Conservation (phyloP, 2,888 invertebrate species). For the Trichogramma dendrolimi region DNA sequence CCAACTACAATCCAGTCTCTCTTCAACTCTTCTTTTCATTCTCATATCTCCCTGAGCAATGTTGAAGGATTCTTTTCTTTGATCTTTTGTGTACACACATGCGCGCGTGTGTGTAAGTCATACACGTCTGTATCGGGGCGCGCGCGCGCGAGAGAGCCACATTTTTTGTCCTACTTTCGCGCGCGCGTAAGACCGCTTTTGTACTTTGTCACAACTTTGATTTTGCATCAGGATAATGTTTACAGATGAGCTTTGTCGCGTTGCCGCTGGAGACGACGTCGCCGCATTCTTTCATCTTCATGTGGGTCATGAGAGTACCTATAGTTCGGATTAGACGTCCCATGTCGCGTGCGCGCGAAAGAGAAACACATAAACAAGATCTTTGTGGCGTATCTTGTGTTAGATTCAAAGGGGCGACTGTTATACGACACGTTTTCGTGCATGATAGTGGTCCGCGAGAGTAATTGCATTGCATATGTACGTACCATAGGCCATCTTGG, state of each 20-base stretch:
- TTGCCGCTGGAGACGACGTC: background rate
- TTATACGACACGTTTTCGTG: too few species aligned
- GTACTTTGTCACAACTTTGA: conserved; percentile 1
- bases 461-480: background rate
- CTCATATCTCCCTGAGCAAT: too few species aligned
- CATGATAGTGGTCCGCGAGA: too few species aligned
- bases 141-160: conserved; percentile 3
- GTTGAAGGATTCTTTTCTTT: too few species aligned
- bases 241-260: background rate
- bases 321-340: background rate
- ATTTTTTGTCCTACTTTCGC: conserved; percentile 16
- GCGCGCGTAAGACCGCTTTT: background rate
- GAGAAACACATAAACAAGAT: background rate
- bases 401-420: too few species aligned
- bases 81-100: too few species aligned
- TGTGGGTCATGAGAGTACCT: background rate
- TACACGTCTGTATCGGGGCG: too few species aligned
- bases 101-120: too few species aligned
- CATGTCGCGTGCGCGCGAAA: background rate
- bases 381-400: background rate
- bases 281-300: background rate
- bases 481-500: conserved; percentile 47
- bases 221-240: conserved; percentile 2
- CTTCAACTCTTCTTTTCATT: too few species aligned
- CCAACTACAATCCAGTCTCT: too few species aligned